Evolutionary conservation across 1,140 invertebrate species (phyloP).

Genomic region (Reticulitermes speratus): DNA sequence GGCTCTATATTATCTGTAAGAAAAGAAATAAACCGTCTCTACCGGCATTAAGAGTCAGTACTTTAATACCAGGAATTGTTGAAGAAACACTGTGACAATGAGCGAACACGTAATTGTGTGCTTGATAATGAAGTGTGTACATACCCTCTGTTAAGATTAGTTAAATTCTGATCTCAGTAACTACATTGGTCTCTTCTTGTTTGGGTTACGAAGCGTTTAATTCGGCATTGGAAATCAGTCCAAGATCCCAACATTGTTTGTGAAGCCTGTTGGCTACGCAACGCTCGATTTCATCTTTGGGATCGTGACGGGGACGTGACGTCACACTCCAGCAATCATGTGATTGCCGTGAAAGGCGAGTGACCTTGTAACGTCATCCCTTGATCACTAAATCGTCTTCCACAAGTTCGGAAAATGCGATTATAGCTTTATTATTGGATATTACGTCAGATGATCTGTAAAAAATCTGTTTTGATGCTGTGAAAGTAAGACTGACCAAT

Average conservation of each 20-base stretch:
- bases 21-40: too few relatives aligned
- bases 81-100: neutral
- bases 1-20: too few relatives aligned
- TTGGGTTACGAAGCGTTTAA: constrained; percentile 4
- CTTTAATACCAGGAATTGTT: too few relatives aligned
- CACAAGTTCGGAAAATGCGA: neutral
- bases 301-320: constrained; percentile 22
- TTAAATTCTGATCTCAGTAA: constrained; percentile 6
- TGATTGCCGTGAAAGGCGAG: constrained; percentile 21
- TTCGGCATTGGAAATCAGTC: neutral
- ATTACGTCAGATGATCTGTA: neutral
- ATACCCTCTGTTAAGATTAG: neutral
- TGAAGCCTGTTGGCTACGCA: constrained; percentile 5
- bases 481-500: too few relatives aligned
- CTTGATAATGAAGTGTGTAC: neutral
- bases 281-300: constrained; percentile 15
- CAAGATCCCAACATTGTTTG: constrained; percentile 14
- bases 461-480: too few relatives aligned
- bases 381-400: constrained; percentile 25
- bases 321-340: constrained; percentile 18
- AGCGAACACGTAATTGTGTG: neutral
- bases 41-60: too few relatives aligned
- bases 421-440: neutral
- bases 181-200: neutral
- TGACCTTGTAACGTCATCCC: constrained; percentile 24